Evolutionary conservation across 2,888 invertebrate genomes (phyloP), one percentile per base, ranked within the genome.

Genomic region (Eilema griseolum): DNA sequence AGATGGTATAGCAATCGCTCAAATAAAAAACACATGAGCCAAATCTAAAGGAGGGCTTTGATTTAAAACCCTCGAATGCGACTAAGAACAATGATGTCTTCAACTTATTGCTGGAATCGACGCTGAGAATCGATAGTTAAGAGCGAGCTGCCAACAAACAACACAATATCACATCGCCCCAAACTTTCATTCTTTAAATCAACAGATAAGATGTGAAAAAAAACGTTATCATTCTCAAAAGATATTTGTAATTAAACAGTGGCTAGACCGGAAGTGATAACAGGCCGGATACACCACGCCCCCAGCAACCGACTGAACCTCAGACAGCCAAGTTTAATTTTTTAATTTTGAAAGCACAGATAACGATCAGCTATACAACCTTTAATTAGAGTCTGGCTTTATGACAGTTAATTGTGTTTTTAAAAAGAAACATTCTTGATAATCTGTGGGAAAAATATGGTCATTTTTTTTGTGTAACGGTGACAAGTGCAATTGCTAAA

Each of bases 221-320:
- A 83, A 79, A 70, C 67, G 80, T 86, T 89, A 86, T 85, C 86
- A 84, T 71, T 74, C 75, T 78, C 71, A 73, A 73, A 73, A 81
- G 82, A 78, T 80, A 79, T 83, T 85, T 78, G 76, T 84, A 86
- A 88, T 89, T 88, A 87, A 87, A 88, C 86, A 88, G 81, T 80
- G 85, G 66, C 78, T 83, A 86, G 80, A 83, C 85, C 86, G 88
- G 88, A 88, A 88, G 82, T 87, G 88, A 88, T 88, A 88, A 88
- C 83, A 80, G 71, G 72, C 86, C 86, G 88, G 88, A 88, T 86
- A 84, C 78, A 73, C 81, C 83, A 86, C 88, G 87, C 88, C 88
- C 85, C 85, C 82, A 81, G 67, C 66, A 72, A 67, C 73, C 74
- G 64, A 72, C 61, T 71, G 57, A 67, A 77, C 70, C 70, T 71